Conservation (phyloP, 2,888 invertebrate genomes). For the Dicycla oo region DNA sequence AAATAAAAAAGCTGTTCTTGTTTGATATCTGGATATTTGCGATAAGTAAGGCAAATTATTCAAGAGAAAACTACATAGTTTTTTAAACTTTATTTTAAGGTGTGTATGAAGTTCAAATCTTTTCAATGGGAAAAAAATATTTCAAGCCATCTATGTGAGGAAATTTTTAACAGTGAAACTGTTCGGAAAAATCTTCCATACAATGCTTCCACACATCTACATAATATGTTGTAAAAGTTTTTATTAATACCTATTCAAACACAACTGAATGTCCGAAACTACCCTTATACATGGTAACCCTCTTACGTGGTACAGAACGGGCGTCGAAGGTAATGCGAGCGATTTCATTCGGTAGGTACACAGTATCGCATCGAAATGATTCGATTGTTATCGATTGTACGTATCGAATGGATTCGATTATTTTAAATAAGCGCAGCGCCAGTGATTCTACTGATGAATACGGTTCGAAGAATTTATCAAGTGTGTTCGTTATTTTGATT, state of each 20-base stretch:
- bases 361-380: constrained; percentile 63
- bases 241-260: constrained; percentile 12
- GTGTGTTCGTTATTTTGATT: constrained; percentile 16
- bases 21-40: no score
- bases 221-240: constrained; percentile 2
- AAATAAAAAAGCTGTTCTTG: no score
- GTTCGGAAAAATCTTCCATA: background rate
- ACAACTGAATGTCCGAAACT: constrained; percentile 31
- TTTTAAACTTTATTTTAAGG: background rate
- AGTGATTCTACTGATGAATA: constrained; percentile 6
- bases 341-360: constrained; percentile 65
- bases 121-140: background rate
- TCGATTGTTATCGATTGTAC: constrained; percentile 64
- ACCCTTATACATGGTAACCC: constrained; percentile 45
- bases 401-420: constrained; percentile 45
- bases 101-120: background rate
- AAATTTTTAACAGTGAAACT: no score
- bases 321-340: constrained; percentile 65
- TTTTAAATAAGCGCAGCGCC: constrained; percentile 42
- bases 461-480: constrained; percentile 26
- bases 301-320: constrained; percentile 50
- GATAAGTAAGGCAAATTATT: background rate
- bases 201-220: background rate
- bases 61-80: background rate
- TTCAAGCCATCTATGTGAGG: no score